Conservation (phyloP, 2,888 invertebrate genomes). For the Esperia sulphurella region DNA sequence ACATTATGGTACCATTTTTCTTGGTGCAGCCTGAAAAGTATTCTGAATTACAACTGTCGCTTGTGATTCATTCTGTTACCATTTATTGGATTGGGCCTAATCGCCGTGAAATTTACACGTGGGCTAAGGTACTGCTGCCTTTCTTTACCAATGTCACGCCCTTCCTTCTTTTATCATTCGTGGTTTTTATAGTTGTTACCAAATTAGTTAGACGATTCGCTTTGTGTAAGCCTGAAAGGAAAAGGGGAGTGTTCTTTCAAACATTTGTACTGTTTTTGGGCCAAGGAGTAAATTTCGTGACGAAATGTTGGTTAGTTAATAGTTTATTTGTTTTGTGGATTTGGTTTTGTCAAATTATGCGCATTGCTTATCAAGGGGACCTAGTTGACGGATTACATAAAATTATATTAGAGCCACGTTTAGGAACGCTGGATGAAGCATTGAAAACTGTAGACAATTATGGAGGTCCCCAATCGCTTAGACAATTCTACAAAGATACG, state of each 20-base stretch:
- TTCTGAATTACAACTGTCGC: slow-evolving; percentile 29
- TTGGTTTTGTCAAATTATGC: too few species aligned
- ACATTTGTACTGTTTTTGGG: too few species aligned
- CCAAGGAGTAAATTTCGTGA: too few species aligned
- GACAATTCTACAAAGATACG: slow-evolving; percentile 31
- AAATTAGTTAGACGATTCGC: slow-evolving; percentile 23
- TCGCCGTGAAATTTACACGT: too few species aligned
- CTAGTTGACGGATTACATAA: too few species aligned
- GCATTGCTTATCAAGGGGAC: too few species aligned
- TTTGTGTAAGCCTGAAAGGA: too few species aligned
- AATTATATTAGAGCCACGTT: slow-evolving; percentile 35
- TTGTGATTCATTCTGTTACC: slow-evolving; percentile 26
- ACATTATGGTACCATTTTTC: slow-evolving; percentile 44
- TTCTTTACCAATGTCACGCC: slow-evolving; percentile 34
- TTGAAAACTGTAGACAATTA: slow-evolving; percentile 31
- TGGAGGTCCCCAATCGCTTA: slow-evolving; percentile 33
- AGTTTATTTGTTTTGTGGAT: too few species aligned
- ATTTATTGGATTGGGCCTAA: slow-evolving; percentile 46
- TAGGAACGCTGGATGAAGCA: slow-evolving; percentile 34
- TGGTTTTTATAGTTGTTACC: slow-evolving; percentile 23
- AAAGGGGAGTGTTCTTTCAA: too few species aligned
- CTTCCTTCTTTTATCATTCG: slow-evolving; percentile 25
- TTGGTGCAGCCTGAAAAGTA: slow-evolving; percentile 32
- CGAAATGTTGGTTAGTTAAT: too few species aligned
- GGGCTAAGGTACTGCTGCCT: too few species aligned